phyloP scores from a whole-genome alignment of 2,888 invertebrate genomes.

The Hyalella azteca region DNA sequence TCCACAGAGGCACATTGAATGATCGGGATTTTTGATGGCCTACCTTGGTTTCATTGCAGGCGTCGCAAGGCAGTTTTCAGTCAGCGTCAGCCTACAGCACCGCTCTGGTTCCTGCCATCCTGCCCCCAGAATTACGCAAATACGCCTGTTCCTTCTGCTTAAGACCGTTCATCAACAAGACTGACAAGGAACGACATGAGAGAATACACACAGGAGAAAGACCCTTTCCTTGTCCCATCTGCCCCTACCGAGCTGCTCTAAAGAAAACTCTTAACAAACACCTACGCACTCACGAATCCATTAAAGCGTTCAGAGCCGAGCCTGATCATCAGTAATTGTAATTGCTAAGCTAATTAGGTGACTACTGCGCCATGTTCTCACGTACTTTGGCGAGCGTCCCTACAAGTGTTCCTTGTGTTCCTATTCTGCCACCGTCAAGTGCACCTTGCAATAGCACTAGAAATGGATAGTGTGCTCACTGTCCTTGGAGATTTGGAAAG shows the following conservation, averaged over 20 bases:
- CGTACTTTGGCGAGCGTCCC: constrained; percentile 53
- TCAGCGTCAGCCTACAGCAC: background rate
- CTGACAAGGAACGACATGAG: constrained; percentile 34
- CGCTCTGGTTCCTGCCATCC: background rate
- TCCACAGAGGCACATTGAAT: no score
- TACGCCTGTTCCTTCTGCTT: constrained; percentile 33
- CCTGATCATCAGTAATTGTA: no score
- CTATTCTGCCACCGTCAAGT: constrained; percentile 34
- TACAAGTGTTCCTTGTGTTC: constrained; percentile 40
- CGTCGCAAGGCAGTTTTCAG: constrained; percentile 5
- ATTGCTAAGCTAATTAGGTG: no score
- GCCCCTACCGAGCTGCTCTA: constrained; percentile 38
- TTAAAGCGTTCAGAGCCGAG: background rate
- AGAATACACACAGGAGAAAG: constrained; percentile 42
- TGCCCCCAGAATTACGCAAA: background rate
- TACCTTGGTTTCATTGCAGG: constrained; percentile 31
- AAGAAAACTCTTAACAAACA: constrained; percentile 40
- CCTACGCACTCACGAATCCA: constrained; percentile 12
- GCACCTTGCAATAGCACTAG: constrained; percentile 23
- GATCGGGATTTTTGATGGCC: constrained; percentile 7
- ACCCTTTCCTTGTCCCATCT: constrained; percentile 42
- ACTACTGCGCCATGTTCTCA: constrained; percentile 49
- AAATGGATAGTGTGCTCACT: no score
- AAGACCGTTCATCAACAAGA: constrained; percentile 33
- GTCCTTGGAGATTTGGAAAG: no score